A percentile compares a stretch with the other conserved stretches of the same genome.
Evolutionary conservation across 2,113 vertebrate species (phyloP).

Genomic region (Chinchilla lanigera): DNA sequence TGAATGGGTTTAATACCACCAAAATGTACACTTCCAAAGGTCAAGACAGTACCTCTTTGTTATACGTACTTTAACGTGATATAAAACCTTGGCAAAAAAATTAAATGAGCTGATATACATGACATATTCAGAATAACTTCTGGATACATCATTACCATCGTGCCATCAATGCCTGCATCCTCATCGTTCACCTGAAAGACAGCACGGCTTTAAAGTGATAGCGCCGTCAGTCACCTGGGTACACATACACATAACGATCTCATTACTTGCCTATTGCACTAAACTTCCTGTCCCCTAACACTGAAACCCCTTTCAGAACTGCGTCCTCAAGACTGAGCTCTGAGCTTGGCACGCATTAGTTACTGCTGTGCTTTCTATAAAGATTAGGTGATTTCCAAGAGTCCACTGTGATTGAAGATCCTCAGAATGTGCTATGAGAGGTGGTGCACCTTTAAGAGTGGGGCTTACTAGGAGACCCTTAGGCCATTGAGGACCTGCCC

Average conservation of each 20-base stretch:
- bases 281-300: neutral
- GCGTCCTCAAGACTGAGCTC: neutral
- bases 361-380: neutral
- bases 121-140: neutral
- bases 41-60: neutral
- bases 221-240: neutral
- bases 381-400: neutral
- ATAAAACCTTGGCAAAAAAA: neutral
- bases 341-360: neutral
- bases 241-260: accelerated
- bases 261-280: neutral
- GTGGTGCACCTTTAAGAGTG: neutral
- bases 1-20: neutral
- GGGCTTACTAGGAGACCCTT: too few species aligned
- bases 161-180: neutral
- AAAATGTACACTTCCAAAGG: neutral
- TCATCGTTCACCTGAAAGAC: neutral
- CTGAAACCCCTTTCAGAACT: neutral
- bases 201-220: neutral
- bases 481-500: too few species aligned
- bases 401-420: neutral
- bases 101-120: neutral
- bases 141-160: neutral
- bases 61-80: neutral
- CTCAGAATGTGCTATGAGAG: neutral